A percentile compares a stretch with the other conserved stretches of the same genome.
phyloP scores from a whole-genome alignment of 2,888 invertebrate species.

The Cabera pusaria region DNA sequence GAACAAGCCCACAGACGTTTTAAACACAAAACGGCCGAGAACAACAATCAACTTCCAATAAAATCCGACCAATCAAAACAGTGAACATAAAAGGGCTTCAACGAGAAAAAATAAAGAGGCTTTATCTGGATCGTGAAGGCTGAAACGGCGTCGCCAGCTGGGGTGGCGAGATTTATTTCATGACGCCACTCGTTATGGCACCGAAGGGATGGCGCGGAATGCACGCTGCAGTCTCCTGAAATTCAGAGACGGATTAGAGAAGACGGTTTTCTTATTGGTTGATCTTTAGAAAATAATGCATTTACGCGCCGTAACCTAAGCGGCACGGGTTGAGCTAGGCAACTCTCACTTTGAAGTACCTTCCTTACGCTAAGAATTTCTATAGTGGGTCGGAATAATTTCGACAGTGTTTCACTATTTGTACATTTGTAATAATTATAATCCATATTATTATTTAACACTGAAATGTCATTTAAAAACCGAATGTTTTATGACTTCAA shows the following conservation, averaged over 20 bases:
- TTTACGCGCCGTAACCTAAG: too few species aligned
- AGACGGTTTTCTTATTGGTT: too few species aligned
- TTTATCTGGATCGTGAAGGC: conserved; percentile 72
- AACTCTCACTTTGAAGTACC: too few species aligned
- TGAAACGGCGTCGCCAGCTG: conserved; percentile 55
- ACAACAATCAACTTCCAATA: conserved; percentile 53
- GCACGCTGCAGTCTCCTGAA: conserved; percentile 61
- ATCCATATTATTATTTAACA: too few species aligned
- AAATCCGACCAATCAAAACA: conserved; percentile 68
- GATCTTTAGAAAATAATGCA: too few species aligned
- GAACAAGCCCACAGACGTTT: conserved; percentile 17
- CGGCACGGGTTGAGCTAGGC: too few species aligned
- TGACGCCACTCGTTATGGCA: conserved; percentile 74
- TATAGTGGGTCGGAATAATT: too few species aligned
- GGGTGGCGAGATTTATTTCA: conserved; percentile 80
- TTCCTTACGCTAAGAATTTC: too few species aligned
- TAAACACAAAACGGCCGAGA: conserved; percentile 22
- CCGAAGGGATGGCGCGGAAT: conserved; percentile 67
- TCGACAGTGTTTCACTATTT: too few species aligned
- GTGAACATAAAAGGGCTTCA: conserved; percentile 34
- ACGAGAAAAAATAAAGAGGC: conserved; percentile 76
- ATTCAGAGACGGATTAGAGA: conserved; percentile 33
- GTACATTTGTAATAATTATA: too few species aligned
- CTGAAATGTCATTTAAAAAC: too few species aligned
- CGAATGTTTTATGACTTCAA: too few species aligned